Conservation (phyloP, 2,888 invertebrate genomes). For the Athalia rosae region DNA sequence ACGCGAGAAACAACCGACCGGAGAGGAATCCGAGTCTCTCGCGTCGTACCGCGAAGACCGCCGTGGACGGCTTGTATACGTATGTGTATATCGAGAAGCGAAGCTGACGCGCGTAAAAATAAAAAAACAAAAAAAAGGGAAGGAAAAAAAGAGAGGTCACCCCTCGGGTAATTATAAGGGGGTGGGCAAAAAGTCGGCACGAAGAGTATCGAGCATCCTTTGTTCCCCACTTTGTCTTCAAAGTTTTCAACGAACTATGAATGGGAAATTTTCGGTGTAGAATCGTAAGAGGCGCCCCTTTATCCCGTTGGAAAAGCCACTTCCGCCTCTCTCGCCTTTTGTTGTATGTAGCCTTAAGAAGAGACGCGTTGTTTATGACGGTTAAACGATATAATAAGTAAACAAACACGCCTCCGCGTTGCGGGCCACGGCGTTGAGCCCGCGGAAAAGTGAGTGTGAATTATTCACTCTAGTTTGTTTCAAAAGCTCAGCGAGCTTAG, state of each 20-base stretch:
- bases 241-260: slow-evolving; percentile 32
- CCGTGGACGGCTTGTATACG: no score
- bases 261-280: slow-evolving; percentile 3
- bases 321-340: slow-evolving; percentile 29
- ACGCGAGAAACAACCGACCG: no score
- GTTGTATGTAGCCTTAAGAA: background rate
- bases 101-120: no score
- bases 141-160: background rate
- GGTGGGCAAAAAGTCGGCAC: background rate
- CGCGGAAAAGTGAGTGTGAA: slow-evolving; percentile 24
- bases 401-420: slow-evolving; percentile 21
- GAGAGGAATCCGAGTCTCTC: no score
- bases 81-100: no score
- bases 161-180: background rate
- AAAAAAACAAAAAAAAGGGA: background rate
- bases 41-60: no score
- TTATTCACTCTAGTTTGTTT: slow-evolving; percentile 40
- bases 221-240: slow-evolving; percentile 27
- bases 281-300: background rate
- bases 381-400: slow-evolving; percentile 43
- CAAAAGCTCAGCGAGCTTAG: slow-evolving; percentile 23
- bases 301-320: slow-evolving; percentile 16
- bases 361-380: slow-evolving; percentile 33
- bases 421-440: background rate
- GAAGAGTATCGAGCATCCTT: slow-evolving; percentile 16